Conservation (phyloP, 2,797 vertebrate species). For the Gobio occitaniae region DNA sequence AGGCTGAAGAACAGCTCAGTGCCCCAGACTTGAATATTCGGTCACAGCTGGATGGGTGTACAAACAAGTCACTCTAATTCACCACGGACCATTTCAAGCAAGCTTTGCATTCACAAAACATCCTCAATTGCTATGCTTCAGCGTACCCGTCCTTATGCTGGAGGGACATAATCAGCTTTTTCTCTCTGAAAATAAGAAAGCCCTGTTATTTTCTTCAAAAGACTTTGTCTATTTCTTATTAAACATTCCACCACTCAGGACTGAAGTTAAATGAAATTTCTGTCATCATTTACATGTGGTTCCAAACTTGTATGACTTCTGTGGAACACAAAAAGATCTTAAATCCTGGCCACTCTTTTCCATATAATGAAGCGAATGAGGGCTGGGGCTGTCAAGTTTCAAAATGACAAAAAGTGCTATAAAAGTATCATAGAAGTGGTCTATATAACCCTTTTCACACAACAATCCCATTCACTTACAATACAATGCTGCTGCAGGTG, state of each 20-base stretch:
- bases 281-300: background rate
- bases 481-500: too few relatives aligned
- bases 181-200: constrained; percentile 63
- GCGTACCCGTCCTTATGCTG: constrained; percentile 60
- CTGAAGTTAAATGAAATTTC: constrained; percentile 33
- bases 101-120: constrained; percentile 68
- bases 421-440: background rate
- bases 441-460: too few relatives aligned
- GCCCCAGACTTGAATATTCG: constrained; percentile 62
- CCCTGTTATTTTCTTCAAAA: constrained; percentile 45
- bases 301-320: background rate
- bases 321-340: background rate
- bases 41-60: constrained; percentile 69
- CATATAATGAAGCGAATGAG: background rate
- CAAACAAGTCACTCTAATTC: constrained; percentile 72
- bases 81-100: constrained; percentile 57
- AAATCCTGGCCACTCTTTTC: background rate
- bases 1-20: constrained; percentile 68
- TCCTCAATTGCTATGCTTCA: constrained; percentile 63
- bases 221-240: constrained; percentile 71
- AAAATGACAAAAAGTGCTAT: constrained; percentile 3
- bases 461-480: too few relatives aligned
- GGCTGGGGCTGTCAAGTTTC: background rate
- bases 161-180: constrained; percentile 70
- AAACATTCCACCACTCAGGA: constrained; percentile 67